Percentiles rank a stretch among this genome's conserved stretches.
Evolutionary conservation across 1,140 invertebrate species (phyloP).

Genomic region (Diorhabda carinulata): DNA sequence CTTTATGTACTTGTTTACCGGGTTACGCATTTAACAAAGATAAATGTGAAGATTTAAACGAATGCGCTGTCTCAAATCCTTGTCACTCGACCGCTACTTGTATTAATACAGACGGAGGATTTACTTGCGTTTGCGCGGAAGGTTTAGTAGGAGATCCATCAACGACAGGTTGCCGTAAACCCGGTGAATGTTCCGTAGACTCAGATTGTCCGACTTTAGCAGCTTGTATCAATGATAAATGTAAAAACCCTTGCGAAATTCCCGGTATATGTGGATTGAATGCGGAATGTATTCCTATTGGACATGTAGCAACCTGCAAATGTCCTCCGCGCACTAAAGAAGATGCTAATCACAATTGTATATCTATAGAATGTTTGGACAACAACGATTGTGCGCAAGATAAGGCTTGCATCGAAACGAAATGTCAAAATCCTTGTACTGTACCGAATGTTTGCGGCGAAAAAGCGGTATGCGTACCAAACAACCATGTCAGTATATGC

Average conservation of each 20-base stretch:
- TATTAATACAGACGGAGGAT: constrained; percentile 73
- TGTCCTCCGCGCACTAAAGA: constrained; percentile 74
- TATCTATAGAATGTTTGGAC: constrained; percentile 71
- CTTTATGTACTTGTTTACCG: constrained; percentile 67
- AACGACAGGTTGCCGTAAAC: constrained; percentile 63
- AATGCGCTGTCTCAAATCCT: constrained; percentile 67
- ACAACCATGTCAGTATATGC: constrained; percentile 74
- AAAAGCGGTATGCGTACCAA: constrained; percentile 67
- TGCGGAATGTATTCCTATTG: constrained; percentile 65
- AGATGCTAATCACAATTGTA: constrained; percentile 67
- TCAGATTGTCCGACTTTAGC: constrained; percentile 74
- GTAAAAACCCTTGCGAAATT: constrained; percentile 74
- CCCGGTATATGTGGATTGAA: constrained; percentile 66
- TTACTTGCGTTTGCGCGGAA: constrained; percentile 67
- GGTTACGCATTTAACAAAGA: constrained; percentile 67
- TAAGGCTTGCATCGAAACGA: constrained; percentile 72
- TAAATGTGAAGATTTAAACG: constrained; percentile 76
- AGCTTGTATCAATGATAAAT: constrained; percentile 70
- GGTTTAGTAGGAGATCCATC: constrained; percentile 76
- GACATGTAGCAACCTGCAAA: constrained; percentile 67
- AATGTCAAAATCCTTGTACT: constrained; percentile 76
- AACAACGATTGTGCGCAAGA: constrained; percentile 69
- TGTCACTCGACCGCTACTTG: constrained; percentile 77
- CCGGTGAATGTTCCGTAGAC: constrained; percentile 77
- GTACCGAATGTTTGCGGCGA: constrained; percentile 77